A percentile compares a stretch with the other conserved stretches of the same genome.
Evolutionary conservation across 2,888 invertebrate genomes (phyloP).

Genomic region (Falcaria lacertinaria): DNA sequence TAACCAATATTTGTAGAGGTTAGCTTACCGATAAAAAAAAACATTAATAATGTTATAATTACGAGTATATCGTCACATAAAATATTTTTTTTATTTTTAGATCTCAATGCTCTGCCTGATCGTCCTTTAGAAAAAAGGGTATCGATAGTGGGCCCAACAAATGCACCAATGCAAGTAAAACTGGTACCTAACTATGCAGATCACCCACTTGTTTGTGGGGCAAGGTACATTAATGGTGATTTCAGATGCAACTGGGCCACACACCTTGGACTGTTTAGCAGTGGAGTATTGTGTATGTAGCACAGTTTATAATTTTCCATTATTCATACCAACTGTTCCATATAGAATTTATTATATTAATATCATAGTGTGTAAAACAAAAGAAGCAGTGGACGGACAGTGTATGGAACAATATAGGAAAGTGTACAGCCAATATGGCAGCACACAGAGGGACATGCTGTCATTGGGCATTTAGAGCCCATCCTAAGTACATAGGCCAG

Average conservation of each 20-base stretch:
- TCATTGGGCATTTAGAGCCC: too few relatives aligned
- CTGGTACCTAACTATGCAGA: slow-evolving; percentile 86
- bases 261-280: slow-evolving; percentile 81
- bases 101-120: slow-evolving; percentile 84
- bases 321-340: neutral
- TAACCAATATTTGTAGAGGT: slow-evolving; percentile 85
- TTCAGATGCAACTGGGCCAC: slow-evolving; percentile 81
- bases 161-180: slow-evolving; percentile 75
- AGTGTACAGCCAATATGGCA: too few relatives aligned
- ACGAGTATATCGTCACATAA: too few relatives aligned
- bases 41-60: too few relatives aligned
- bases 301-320: neutral
- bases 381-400: too few relatives aligned
- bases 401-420: too few relatives aligned
- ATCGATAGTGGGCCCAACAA: slow-evolving; percentile 82
- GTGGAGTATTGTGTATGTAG: slow-evolving; percentile 85
- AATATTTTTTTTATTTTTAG: slow-evolving; percentile 56
- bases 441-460: too few relatives aligned
- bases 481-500: too few relatives aligned
- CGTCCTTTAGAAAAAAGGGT: slow-evolving; percentile 80
- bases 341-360: neutral
- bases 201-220: slow-evolving; percentile 86
- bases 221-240: slow-evolving; percentile 85
- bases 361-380: neutral
- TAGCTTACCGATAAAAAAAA: slow-evolving; percentile 25